Evolutionary conservation across 2,888 invertebrate genomes (phyloP), one percentile per base, ranked within the genome.

Genomic region (Capitulum mitella): DNA sequence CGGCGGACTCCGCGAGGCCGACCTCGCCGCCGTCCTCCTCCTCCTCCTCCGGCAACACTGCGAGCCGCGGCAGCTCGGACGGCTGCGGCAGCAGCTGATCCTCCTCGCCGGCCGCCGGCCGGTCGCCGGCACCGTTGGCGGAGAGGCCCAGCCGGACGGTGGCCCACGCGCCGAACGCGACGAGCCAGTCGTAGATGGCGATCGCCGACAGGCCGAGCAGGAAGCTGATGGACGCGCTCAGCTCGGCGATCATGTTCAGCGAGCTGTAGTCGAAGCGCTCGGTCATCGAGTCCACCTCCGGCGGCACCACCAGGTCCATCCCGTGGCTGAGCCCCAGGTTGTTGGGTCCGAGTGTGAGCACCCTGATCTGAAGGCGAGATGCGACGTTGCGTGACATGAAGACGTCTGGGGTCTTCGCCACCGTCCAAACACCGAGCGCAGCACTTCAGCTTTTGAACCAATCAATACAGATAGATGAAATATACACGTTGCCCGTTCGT

Each of bases 171-270:
- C 22, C 37, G 22, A 64, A 64, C 34, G 64, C 64, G 22, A 64
- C 34, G 22, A 34, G 8, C 64, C 64, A 64, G 37, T 64, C 64
- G 64, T 64, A 64, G 34, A 64, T 64, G 64, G 64, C 34, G 34
- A 64, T 64, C 22, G 22, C 64, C 19, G 64, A 64, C 34, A 64
- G 34, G 19, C 64, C 64, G 34, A 64, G 64, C 34, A 64, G 64
- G 64, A 64, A 64, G 64, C 64, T 64, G 64, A 64, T 3, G 37
- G 64, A 64, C 19, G 64, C 64, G 22, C 64, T 32, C 34, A 64
- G 64, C 64, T 64, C 64, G 32, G 34, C 32, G 34, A 64, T 37
- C 64, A 64, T 64, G 64, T 26, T 34, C 19, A 12, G 2, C 3
- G 22, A 16, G 3, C 1, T 37, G 64, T 64, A 64, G 64, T 37